Evolutionary conservation across 1,140 invertebrate genomes (phyloP), one percentile per base, ranked within the genome.

Genomic region (Drosophila trapezifrons): DNA sequence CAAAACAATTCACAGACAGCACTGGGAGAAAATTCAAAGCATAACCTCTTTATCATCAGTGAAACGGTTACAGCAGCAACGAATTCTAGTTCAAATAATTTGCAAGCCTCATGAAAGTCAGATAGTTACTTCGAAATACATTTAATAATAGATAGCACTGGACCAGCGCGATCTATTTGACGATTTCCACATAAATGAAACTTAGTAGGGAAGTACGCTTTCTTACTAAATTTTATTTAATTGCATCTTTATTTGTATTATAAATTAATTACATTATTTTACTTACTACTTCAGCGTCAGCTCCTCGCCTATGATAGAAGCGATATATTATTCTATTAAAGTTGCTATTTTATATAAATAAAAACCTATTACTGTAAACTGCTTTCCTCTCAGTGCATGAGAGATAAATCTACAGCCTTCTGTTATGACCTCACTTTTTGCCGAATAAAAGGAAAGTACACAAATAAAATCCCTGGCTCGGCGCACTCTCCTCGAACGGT

Each of bases 1-100:
- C 59, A 82, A 66, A 86, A 71, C 66, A 62, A 60, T 51, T 63
- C 42, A 58, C 29, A 46, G 43, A 17, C 12, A 35, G 32, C 52
- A 45, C 52, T 52, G 17, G 37, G 22, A 37, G 12, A 29, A 27
- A 25, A 27, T 2, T 3, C 2, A n/a, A 4, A 10, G 29, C 15
- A 13, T 15, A 2, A 40, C 20, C 7, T 27, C 13, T 18, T 15
- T 35, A 0, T 7, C 5, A 32, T 32, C 2, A 18, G 9, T 8
- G 9, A 27, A 49, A 2, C 9, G 25, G 9, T 12, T n/a, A 17
- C 4, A 1, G 2, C 1, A 47, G 45, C 4, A 2, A 35, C 1
- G 12, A 13, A 13, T 13, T 35, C 20, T 45, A 15, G 22, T 6
- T 20, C 2, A 13, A 45, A 2, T 6, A 20, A 20, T 20, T 25